Evolutionary conservation across 2,113 vertebrate species (phyloP).

Genomic region (Ceuthmochares aereus): DNA sequence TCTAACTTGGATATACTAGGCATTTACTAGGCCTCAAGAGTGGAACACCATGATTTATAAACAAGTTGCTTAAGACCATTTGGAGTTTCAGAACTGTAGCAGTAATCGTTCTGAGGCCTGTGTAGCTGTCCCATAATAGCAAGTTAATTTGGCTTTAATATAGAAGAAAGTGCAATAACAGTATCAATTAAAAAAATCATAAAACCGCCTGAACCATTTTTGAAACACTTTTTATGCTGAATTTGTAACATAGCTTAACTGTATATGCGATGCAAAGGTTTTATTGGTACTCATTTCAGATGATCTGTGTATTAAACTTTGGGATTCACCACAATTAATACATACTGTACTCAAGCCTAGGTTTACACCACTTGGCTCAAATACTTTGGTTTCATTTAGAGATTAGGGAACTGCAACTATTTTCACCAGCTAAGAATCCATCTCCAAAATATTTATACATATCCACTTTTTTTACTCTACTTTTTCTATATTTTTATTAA

Average conservation of each 20-base stretch:
- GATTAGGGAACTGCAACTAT: neutral
- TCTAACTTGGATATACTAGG: neutral
- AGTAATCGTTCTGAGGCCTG: neutral
- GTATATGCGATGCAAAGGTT: neutral
- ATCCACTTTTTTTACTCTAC: neutral
- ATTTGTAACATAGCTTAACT: neutral
- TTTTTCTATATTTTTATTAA: neutral
- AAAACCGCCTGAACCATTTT: slow-evolving; percentile 34
- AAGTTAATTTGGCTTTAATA: slow-evolving; percentile 47
- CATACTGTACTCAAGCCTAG: neutral
- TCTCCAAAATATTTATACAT: neutral
- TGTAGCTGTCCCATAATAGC: slow-evolving; percentile 1
- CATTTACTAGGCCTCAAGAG: neutral
- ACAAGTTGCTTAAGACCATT: slow-evolving; percentile 4
- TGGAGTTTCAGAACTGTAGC: slow-evolving; percentile 9
- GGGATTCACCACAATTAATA: neutral
- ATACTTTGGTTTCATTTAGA: neutral
- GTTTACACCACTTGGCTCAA: neutral
- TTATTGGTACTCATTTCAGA: neutral
- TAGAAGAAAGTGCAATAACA: slow-evolving; percentile 16
- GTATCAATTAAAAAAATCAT: slow-evolving; percentile 39
- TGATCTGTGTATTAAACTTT: slow-evolving; percentile 4
- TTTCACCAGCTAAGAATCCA: neutral
- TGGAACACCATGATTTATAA: slow-evolving; percentile 12
- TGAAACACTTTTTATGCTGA: slow-evolving; percentile 11